phyloP scores from a whole-genome alignment of 2,113 vertebrate genomes.

The Psephotus haematonotus region DNA sequence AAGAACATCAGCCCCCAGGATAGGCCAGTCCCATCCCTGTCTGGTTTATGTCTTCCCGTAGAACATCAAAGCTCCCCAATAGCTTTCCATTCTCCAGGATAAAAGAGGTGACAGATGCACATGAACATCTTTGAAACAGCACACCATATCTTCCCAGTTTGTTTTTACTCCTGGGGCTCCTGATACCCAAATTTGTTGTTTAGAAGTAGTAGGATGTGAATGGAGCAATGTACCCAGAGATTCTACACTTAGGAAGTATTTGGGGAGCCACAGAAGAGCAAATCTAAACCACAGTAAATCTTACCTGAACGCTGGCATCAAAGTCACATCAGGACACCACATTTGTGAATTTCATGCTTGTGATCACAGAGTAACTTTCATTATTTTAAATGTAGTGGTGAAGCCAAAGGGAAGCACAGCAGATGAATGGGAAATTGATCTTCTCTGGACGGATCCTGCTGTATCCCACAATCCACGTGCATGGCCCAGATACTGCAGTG shows the following conservation, averaged over 20 bases:
- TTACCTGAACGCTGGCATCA: neutral
- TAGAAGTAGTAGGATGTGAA: neutral
- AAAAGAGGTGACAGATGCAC: neutral
- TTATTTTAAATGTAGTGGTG: neutral
- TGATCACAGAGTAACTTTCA: neutral
- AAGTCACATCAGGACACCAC: neutral
- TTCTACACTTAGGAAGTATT: neutral
- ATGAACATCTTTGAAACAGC: neutral
- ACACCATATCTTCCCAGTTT: neutral
- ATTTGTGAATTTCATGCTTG: neutral
- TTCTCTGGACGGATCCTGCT: neutral
- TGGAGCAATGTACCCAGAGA: neutral
- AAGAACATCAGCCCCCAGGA: neutral
- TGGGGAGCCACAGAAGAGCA: neutral
- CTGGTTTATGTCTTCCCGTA: neutral
- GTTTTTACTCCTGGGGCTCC: neutral
- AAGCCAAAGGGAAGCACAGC: neutral
- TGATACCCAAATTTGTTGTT: neutral
- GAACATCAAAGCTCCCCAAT: neutral
- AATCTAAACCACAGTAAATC: neutral
- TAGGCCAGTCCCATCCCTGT: neutral
- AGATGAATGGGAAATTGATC: neutral
- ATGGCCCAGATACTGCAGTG: neutral
- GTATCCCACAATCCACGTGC: neutral
- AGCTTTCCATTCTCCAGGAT: neutral